Evolutionary conservation across 2,888 invertebrate genomes (phyloP).

Genomic region (Carabus problematicus): DNA sequence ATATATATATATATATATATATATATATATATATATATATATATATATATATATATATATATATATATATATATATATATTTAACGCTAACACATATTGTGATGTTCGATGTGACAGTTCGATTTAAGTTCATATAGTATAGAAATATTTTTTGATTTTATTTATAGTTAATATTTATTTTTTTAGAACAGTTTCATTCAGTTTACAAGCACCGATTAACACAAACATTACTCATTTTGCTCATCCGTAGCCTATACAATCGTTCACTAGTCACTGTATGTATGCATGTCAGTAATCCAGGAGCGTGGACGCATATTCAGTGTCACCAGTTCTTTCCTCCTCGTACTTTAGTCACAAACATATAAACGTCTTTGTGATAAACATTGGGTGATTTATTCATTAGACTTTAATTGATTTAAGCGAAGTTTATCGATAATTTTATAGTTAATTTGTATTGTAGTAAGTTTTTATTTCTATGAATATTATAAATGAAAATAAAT

Average conservation of each 20-base stretch:
- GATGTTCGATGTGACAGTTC: constrained; percentile 40
- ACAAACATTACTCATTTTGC: constrained; percentile 6
- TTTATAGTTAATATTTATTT: not conserved
- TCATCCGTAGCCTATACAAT: not conserved
- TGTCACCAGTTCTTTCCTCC: constrained; percentile 35
- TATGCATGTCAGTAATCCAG: not conserved
- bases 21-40: constrained; percentile 7
- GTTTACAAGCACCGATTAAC: constrained; percentile 3
- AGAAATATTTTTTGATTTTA: constrained; percentile 24
- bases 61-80: constrained; percentile 2
- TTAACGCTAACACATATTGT: constrained; percentile 19
- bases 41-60: constrained; percentile 4
- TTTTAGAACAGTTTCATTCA: not conserved
- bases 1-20: constrained; percentile 5
- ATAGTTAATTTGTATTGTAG: constrained; percentile 36
- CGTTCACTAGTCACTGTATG: constrained; percentile 12
- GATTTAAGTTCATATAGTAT: constrained; percentile 22
- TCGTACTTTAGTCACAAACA: constrained; percentile 33
- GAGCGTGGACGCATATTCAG: constrained; percentile 18
- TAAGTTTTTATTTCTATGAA: constrained; percentile 33
- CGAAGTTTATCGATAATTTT: constrained; percentile 24
- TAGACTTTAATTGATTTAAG: constrained; percentile 22
- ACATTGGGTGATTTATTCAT: constrained; percentile 40
- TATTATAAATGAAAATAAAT: constrained; percentile 24
- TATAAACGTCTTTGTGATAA: constrained; percentile 39